Base-by-base conservation (phyloP, 2,888 invertebrate genomes). In the Lycia hirtaria region DNA sequence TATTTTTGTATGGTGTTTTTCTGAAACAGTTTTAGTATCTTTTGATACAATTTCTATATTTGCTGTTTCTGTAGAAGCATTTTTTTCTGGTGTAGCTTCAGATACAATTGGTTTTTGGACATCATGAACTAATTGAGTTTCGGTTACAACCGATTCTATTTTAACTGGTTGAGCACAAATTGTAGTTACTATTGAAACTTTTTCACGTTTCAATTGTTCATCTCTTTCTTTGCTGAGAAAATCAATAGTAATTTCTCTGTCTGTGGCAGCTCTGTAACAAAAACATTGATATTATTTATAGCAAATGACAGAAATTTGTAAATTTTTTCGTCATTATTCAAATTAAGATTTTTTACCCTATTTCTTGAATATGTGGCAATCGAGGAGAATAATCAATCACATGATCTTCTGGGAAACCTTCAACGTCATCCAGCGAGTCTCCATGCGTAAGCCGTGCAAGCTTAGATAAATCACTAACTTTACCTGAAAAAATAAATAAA, bases 331-430 rank as follows among this genome's bases (percentile, higher is more conserved):
- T n/a, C n/a, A n/a, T n/a, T n/a, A n/a, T 7, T 5, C 10, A n/a
- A 15, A 14, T 22, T 14, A 22, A 24, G 1, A 41, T 22, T 20
- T 52, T 75, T 72, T 80, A 92, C 92, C 90, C 83, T 19, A 87
- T 78, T 84, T 93, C 92, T 55, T 87, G 83, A 65, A 93, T 93
- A 65, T 92, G 85, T 35, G 92, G 92, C 41, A 93, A 67, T 72
- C 83, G 90, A 64, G 88, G 89, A 14, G 91, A 77, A 55, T 91
- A 91, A 65, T 92, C 92, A 20, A 80, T 79, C 2, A 88, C 88
- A 58, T 91, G 90, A 57, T 91, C 91, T 75, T 92, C 92, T 24
- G 92, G 92, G 40, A 93, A 93, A 26, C 89, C 92, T 84, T 93
- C 92, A 1, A 92, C 92, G 30, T 93, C 92, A 76, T 93, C 92